Base-by-base conservation (phyloP, 2,888 invertebrate species). In the Eristalis arbustorum region DNA sequence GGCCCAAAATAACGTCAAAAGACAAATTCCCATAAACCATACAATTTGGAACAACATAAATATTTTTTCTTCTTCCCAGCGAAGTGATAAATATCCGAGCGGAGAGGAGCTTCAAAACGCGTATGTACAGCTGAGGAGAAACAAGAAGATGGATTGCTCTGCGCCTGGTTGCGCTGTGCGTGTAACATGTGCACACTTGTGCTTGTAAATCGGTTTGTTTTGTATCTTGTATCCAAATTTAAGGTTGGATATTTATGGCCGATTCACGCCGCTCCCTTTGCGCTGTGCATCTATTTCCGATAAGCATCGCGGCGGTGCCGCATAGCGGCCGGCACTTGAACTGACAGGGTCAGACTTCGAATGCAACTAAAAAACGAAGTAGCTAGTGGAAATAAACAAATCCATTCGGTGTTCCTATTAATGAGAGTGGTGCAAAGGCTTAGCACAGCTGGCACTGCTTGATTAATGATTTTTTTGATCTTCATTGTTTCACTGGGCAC, bases 381-480 rank as follows among this genome's bases (percentile, higher is more conserved):
- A 34, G 23, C 14, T 59, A 22, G 59, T 80, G 63, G 59, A 84
- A 84, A 82, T 74, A 82, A 84, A 72, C 56, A 84, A 85, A 85
- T 37, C 67, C 63, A 76, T 72, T 59, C 66, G 18, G 80, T 68
- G 75, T 42, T 80, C 74, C 56, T 67, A 71, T 81, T 73, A 81
- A 77, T 81, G 59, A 66, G 81, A 74, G 85, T 73, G 82, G 85
- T 73, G 82, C 82, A 82, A 77, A 77, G 82, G 73, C 77, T 82
- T 78, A 77, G 69, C 57, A 72, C 62, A 76, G 81, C 57, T 76
- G 57, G 57, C 31, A 69, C 40, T 67, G 28, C 34, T 37, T 74
- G 69, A 82, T 77, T 74, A 56, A 82, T 77, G 82, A 71, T 85
- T 72, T 73, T 37, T 34, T n/a, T 76, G 72, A 73, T 69, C 71